These are phyloP conservation scores for Pocillopora damicornis DNA, from an alignment of 64 coral and sea anemone genomes.

Conservation along the genomic window DNA sequence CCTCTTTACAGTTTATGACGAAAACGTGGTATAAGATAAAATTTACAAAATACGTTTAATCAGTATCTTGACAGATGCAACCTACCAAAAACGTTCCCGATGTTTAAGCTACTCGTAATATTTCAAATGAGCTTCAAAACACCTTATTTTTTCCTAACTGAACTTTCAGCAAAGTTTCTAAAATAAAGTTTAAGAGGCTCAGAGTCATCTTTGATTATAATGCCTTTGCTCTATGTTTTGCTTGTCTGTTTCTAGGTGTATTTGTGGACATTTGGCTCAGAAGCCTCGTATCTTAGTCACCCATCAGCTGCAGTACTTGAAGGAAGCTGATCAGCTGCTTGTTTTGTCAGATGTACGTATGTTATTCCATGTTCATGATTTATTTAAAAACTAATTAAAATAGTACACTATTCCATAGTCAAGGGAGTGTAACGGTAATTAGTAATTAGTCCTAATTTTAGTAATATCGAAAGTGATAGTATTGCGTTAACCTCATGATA, in stretches of 20 bases:
- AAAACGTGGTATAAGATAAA: too few relatives aligned
- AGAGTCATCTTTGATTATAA: too few relatives aligned
- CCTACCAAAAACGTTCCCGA: too few relatives aligned
- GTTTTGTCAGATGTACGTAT: conserved; percentile 56
- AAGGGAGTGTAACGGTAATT: neutral
- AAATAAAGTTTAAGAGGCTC: too few relatives aligned
- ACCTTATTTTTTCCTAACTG: too few relatives aligned
- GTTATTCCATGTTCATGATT: neutral
- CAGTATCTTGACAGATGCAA: too few relatives aligned
- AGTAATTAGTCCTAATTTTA: neutral
- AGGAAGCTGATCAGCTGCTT: conserved; percentile 68
- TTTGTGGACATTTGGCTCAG: conserved; percentile 48
- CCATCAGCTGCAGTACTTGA: conserved; percentile 83
- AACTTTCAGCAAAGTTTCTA: too few relatives aligned
- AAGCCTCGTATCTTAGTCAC: conserved; percentile 81
- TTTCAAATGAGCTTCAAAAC: too few relatives aligned
- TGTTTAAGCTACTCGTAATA: too few relatives aligned
- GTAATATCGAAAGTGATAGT: neutral
- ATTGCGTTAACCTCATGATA: too few relatives aligned
- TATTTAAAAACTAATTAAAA: neutral
- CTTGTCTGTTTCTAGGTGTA: conserved; percentile 47
- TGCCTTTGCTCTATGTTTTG: neutral
- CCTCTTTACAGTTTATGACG: too few relatives aligned
- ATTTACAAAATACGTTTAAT: too few relatives aligned
- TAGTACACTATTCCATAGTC: neutral